These are phyloP conservation scores for Ditylenchus weischeri DNA, from an alignment of 2,888 invertebrate genomes.

Conservation along the genomic window DNA sequence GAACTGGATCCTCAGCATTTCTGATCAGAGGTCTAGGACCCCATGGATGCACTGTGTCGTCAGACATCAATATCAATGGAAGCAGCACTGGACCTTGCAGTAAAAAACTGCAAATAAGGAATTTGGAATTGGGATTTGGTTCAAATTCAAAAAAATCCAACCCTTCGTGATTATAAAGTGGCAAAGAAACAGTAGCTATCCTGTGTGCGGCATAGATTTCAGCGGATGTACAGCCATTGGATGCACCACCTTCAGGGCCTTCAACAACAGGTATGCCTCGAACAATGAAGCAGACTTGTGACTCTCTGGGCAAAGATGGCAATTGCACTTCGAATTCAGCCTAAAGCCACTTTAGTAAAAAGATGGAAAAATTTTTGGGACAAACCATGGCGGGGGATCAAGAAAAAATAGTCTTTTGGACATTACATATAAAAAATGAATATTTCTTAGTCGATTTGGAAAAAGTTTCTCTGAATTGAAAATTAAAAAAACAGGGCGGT, in stretches of 20 bases:
- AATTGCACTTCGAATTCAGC: conserved; percentile 29
- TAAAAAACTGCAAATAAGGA: conserved; percentile 24
- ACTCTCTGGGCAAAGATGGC: conserved; percentile 29
- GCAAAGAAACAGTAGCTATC: conserved; percentile 47
- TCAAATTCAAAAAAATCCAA: conserved; percentile 29
- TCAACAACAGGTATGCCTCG: conserved; percentile 25
- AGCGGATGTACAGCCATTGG: conserved; percentile 7
- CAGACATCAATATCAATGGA: conserved; percentile 26
- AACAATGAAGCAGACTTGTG: conserved; percentile 33
- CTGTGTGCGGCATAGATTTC: conserved; percentile 17
- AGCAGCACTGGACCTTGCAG: conserved; percentile 38
- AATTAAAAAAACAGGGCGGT: too few species aligned
- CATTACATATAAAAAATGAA: too few species aligned
- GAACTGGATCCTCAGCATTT: conserved; percentile 42
- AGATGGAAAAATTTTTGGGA: too few species aligned
- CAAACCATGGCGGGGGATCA: too few species aligned
- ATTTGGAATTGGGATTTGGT: background rate
- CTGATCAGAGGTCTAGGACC: conserved; percentile 48
- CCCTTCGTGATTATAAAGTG: conserved; percentile 49
- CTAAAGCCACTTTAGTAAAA: too few species aligned
- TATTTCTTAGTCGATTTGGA: too few species aligned
- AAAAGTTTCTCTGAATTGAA: too few species aligned
- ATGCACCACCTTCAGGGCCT: conserved; percentile 1
- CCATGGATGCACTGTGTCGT: conserved; percentile 46
- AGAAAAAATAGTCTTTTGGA: too few species aligned